Evolutionary conservation across 2,888 invertebrate species (phyloP).

Genomic region (Phengaris alcon): DNA sequence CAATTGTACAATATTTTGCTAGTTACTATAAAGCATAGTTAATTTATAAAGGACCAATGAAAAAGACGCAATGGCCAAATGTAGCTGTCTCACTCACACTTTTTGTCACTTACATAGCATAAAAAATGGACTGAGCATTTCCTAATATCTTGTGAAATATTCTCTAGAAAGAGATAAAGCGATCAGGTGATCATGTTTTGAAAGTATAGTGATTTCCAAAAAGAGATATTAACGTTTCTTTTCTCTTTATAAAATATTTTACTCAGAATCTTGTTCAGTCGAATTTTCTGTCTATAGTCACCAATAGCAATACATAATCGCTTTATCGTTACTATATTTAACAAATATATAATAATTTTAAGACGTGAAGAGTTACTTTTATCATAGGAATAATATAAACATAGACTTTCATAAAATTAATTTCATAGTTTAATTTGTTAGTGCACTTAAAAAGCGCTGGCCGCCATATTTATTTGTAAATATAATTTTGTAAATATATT

Average conservation of each 20-base stretch:
- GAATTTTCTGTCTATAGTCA: background rate
- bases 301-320: constrained; percentile 6
- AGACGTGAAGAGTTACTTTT: background rate
- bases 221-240: background rate
- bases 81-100: background rate
- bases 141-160: background rate
- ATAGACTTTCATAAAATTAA: background rate
- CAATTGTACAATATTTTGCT: background rate
- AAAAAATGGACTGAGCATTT: background rate
- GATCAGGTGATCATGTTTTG: background rate
- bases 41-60: constrained; percentile 17
- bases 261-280: background rate
- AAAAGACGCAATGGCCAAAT: background rate
- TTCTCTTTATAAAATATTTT: background rate
- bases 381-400: constrained; percentile 15
- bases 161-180: background rate
- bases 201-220: background rate
- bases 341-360: constrained; percentile 14
- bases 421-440: constrained; percentile 5
- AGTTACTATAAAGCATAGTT: background rate
- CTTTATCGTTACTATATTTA: background rate
- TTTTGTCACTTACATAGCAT: background rate
- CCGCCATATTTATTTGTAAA: constrained; percentile 35
- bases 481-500: constrained; percentile 35
- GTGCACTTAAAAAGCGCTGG: constrained; percentile 32